phyloP scores from a whole-genome alignment of 2,888 invertebrate genomes.

The Eilema depressum region DNA sequence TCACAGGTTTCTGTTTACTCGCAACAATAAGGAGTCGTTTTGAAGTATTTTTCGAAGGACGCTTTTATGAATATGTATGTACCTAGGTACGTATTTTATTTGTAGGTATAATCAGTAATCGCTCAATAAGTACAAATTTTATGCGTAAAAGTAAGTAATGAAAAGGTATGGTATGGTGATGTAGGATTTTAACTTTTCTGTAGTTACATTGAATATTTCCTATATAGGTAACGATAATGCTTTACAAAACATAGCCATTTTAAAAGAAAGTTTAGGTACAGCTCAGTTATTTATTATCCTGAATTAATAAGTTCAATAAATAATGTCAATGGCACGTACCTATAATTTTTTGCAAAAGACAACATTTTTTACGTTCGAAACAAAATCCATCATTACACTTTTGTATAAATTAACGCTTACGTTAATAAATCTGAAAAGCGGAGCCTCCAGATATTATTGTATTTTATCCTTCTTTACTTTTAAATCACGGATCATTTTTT shows the following conservation, averaged over 20 bases:
- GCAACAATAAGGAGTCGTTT: slow-evolving; percentile 11
- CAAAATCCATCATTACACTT: neutral
- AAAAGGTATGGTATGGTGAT: too few relatives aligned
- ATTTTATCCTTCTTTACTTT: too few relatives aligned
- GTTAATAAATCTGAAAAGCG: neutral
- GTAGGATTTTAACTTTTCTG: too few relatives aligned
- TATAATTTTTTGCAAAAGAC: neutral
- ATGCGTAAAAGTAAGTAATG: neutral
- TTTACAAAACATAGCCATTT: neutral
- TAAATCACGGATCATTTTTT: too few relatives aligned
- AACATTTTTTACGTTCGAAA: neutral
- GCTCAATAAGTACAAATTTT: neutral
- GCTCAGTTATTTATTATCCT: neutral
- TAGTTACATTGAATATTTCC: too few relatives aligned
- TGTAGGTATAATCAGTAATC: neutral
- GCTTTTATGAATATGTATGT: neutral
- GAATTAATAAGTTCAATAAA: neutral
- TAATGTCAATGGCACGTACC: neutral
- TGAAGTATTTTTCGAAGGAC: slow-evolving; percentile 7
- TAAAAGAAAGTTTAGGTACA: neutral
- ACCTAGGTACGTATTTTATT: neutral
- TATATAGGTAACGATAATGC: too few relatives aligned
- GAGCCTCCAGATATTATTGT: neutral
- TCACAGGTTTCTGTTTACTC: slow-evolving; percentile 12
- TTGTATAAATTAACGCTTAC: neutral